Evolutionary conservation across 1,140 invertebrate species (phyloP), one percentile per base, ranked within the genome.

Genomic region (Mactra quadrangularis): DNA sequence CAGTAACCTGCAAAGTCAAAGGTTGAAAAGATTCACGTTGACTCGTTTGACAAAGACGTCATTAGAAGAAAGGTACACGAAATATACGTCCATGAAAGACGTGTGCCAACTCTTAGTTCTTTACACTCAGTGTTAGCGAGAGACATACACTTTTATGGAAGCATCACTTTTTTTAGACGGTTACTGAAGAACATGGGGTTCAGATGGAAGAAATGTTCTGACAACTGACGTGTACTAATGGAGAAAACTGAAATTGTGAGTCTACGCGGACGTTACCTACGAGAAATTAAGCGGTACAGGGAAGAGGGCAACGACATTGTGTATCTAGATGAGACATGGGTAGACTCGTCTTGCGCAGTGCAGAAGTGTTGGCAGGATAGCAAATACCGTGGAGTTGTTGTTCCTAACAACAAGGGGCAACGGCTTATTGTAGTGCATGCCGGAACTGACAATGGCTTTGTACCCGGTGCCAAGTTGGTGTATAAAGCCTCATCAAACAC

Each of bases 381-480:
- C n/a, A 7, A 27, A 27, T 3, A 59, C n/a, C 2, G 27, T 9
- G 27, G 3, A 6, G 11, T 59, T 2, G 3, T 9, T 7, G 27
- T 59, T 27, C 55, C 27, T 29, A 29, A 29, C 19, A 59, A 4
- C n/a, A 59, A 19, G 33, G 55, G 55, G 19, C 22, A 59, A 7
- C 55, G 55, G 27, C 7, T 59, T 15, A 59, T 59, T 15, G n/a
- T 59, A 59, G 55, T 59, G 4, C 55, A 59, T n/a, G 55, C 55
- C 33, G 55, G 55, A 6, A 29, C 22, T 3, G 29, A 31, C 7
- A 27, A 15, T 7, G 55, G 55, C 9, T 59, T 59, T 29, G 6
- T 59, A 2, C 6, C 6, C 3, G 55, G 55, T 59, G 55, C 55
- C 27, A 29, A 59, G 3, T 29, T 59, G 6, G 27, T 59, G 27